phyloP scores from a whole-genome alignment of 1,140 invertebrate species.

The Leptestheria dahalacensis region DNA sequence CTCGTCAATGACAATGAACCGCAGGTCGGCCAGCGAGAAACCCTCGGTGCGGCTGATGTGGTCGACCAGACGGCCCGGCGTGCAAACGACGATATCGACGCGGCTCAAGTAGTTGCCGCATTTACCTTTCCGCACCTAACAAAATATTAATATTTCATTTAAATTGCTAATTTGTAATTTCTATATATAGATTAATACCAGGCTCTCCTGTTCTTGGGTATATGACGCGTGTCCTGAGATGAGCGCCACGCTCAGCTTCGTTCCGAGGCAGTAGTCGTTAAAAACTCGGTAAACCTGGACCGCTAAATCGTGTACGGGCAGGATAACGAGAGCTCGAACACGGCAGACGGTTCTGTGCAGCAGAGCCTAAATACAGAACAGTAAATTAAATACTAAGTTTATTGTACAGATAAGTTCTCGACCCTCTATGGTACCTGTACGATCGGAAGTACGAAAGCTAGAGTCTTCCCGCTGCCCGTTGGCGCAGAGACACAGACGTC shows the following conservation, averaged over 20 bases:
- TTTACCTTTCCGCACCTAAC: conserved; percentile 17
- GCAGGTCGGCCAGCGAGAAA: conserved; percentile 61
- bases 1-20: conserved; percentile 87
- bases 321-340: conserved; percentile 67
- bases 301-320: conserved; percentile 84
- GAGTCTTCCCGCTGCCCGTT: conserved; percentile 94
- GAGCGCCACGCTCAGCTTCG: conserved; percentile 53
- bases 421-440: no score
- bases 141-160: neutral
- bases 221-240: conserved; percentile 56
- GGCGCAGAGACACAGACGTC: conserved; percentile 95
- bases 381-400: neutral
- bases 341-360: conserved; percentile 31
- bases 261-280: conserved; percentile 49
- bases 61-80: conserved; percentile 81
- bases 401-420: no score
- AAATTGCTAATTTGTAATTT: no score
- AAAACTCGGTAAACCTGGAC: conserved; percentile 75
- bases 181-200: conserved; percentile 37
- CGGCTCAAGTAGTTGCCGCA: conserved; percentile 19
- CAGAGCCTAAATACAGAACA: conserved; percentile 2
- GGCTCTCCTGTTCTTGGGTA: conserved; percentile 52
- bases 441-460: conserved; percentile 85
- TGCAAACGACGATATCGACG: conserved; percentile 82
- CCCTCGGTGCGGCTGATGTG: conserved; percentile 74